A percentile compares a stretch with the other conserved stretches of the same genome.
Evolutionary conservation across 1,140 invertebrate species (phyloP).

Genomic region (Glossosoma conforme): DNA sequence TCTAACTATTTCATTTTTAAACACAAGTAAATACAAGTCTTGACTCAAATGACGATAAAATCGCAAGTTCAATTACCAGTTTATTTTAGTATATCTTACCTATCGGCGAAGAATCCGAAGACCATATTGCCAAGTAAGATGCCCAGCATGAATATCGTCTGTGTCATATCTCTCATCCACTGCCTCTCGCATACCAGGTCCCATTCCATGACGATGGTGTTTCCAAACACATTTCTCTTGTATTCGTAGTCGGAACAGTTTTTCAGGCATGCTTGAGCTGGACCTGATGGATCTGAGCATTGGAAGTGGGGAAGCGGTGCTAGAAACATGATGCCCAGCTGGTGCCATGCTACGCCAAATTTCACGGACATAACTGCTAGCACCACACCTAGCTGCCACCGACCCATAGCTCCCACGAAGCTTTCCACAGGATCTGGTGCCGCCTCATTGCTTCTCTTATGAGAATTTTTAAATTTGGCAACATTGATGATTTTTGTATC

Average conservation of each 20-base stretch:
- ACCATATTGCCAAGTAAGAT: constrained; percentile 65
- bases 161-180: constrained; percentile 63
- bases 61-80: background rate
- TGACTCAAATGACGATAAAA: too few species aligned
- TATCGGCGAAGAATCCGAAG: constrained; percentile 70
- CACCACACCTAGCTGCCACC: constrained; percentile 66
- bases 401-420: constrained; percentile 62
- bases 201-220: constrained; percentile 72
- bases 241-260: constrained; percentile 56
- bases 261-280: constrained; percentile 35
- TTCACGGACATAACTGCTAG: constrained; percentile 61
- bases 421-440: constrained; percentile 36
- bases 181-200: constrained; percentile 61
- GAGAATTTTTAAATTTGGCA: too few species aligned
- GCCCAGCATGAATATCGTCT: constrained; percentile 71
- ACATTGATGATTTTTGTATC: too few species aligned
- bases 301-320: constrained; percentile 53
- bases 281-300: constrained; percentile 31
- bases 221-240: constrained; percentile 58
- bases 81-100: constrained; percentile 46
- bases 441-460: constrained; percentile 29
- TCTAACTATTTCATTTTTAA: too few species aligned
- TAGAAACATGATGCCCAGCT: constrained; percentile 61
- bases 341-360: constrained; percentile 69
- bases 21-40: too few species aligned